Evolutionary conservation across 2,113 vertebrate genomes (phyloP).

Genomic region (Bos indicus): DNA sequence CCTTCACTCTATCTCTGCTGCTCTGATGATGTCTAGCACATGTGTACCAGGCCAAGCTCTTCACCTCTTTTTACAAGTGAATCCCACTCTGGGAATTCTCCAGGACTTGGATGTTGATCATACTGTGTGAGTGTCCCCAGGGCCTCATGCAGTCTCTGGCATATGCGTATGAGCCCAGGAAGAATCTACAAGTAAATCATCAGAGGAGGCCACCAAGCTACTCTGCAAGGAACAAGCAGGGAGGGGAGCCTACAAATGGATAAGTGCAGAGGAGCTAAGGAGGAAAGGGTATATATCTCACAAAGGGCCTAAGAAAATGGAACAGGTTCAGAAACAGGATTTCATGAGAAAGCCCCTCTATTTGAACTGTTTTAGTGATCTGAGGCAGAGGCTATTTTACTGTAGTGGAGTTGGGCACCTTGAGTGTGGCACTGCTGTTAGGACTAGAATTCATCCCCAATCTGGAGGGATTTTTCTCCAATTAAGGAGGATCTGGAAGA

Average conservation of each 20-base stretch:
- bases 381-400: neutral
- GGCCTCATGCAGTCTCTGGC: neutral
- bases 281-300: neutral
- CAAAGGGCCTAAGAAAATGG: neutral
- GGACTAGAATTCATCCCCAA: neutral
- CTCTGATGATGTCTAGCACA: neutral
- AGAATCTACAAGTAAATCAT: neutral
- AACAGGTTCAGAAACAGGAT: neutral
- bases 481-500: neutral
- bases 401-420: neutral
- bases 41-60: neutral
- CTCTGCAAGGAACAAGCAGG: neutral
- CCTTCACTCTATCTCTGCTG: neutral
- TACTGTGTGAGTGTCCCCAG: neutral
- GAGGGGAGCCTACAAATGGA: neutral
- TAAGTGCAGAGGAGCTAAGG: neutral
- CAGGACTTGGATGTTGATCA: neutral
- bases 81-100: neutral
- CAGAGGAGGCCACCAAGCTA: neutral
- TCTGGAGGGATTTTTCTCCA: neutral
- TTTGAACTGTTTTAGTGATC: neutral
- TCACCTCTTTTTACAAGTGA: neutral
- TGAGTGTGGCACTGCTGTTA: neutral
- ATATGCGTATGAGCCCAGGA: neutral
- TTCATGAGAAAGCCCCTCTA: neutral